Conservation (phyloP, 2,888 invertebrate genomes). For the Ceratothoa steindachneri region DNA sequence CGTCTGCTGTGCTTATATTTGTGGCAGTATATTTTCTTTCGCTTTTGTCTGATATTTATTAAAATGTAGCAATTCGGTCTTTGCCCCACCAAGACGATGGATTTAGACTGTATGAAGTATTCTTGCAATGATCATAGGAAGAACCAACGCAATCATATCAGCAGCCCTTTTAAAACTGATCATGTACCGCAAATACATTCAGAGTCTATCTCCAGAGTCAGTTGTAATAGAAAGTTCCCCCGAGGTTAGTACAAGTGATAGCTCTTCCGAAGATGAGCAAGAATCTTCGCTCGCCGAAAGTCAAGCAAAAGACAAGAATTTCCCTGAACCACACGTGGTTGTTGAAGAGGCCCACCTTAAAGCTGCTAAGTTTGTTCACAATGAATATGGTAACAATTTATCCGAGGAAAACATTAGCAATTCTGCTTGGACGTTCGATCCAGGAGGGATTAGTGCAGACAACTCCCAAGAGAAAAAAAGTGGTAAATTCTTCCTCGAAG, state of each 20-base stretch:
- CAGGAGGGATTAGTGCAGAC: not conserved
- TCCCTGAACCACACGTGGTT: not conserved
- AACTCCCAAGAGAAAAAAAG: not conserved
- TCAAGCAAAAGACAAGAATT: not conserved
- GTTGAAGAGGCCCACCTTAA: not conserved
- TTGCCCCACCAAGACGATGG: too few species aligned
- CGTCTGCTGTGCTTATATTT: too few species aligned
- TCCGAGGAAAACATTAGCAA: not conserved
- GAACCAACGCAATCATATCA: too few species aligned
- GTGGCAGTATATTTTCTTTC: too few species aligned
- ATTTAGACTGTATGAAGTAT: too few species aligned
- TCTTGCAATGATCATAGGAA: too few species aligned
- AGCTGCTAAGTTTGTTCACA: not conserved
- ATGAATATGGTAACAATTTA: not conserved
- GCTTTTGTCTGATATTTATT: too few species aligned
- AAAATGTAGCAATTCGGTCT: too few species aligned
- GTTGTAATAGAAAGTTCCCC: not conserved
- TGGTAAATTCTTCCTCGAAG: not conserved
- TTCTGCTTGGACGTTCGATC: not conserved
- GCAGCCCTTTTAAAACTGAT: too few species aligned
- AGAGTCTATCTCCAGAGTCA: not conserved
- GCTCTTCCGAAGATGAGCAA: not conserved
- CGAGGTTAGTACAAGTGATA: not conserved
- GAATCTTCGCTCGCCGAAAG: not conserved
- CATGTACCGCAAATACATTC: not conserved